Evolutionary conservation across 2,113 vertebrate species (phyloP).

Genomic region (Lepus americanus): DNA sequence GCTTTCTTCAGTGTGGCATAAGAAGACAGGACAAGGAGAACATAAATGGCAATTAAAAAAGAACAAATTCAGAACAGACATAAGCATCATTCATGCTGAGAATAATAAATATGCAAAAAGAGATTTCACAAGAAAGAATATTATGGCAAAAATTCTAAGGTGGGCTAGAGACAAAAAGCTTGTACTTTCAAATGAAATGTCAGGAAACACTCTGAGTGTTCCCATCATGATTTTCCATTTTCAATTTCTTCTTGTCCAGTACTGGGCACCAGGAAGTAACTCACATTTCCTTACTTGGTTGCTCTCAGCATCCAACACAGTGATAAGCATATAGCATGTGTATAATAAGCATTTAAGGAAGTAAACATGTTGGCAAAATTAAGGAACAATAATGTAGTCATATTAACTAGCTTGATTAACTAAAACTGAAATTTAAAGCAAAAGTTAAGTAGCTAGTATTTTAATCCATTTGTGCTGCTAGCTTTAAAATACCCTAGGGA

Average conservation of each 20-base stretch:
- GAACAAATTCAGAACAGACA: conserved; percentile 83
- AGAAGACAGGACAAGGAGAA: conserved; percentile 82
- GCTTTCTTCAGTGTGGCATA: conserved; percentile 80
- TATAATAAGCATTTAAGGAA: neutral
- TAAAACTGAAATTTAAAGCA: conserved; percentile 43
- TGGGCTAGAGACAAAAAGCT: conserved; percentile 59
- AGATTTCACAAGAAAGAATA: conserved; percentile 66
- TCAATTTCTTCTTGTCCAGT: neutral
- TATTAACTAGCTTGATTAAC: neutral
- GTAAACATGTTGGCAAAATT: neutral
- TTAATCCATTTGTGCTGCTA: neutral
- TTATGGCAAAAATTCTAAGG: conserved; percentile 57
- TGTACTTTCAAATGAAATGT: neutral
- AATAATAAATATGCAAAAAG: conserved; percentile 83
- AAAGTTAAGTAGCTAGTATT: conserved; percentile 8
- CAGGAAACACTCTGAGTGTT: neutral
- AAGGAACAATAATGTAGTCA: neutral
- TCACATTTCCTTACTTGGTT: neutral
- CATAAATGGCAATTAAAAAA: conserved; percentile 84
- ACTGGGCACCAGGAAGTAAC: neutral
- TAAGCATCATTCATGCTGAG: conserved; percentile 78
- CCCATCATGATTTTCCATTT: neutral
- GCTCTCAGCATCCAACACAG: neutral
- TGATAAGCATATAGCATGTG: neutral
- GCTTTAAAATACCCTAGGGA: too few relatives aligned